Conservation (phyloP, 92 coral and sea anemone species). For the Diadumene lineata region DNA sequence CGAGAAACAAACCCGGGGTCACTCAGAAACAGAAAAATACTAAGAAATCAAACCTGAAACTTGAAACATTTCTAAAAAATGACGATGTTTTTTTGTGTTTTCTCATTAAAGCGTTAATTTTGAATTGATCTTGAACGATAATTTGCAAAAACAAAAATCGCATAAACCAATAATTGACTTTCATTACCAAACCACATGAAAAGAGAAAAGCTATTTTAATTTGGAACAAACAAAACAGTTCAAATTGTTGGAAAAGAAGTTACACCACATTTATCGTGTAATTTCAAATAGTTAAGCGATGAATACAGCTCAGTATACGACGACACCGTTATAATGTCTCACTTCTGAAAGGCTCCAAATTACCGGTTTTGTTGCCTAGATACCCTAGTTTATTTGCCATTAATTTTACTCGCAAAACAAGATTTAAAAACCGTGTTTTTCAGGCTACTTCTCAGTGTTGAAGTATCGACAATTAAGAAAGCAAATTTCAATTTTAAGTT, state of each 20-base stretch:
- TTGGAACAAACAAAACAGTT: not conserved
- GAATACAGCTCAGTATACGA: conserved; percentile 2
- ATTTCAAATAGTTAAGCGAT: not conserved
- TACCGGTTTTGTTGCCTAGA: conserved; percentile 13
- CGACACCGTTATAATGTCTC: not conserved
- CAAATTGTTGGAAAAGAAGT: not conserved
- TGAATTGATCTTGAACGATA: conserved; percentile 2
- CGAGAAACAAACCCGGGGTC: not conserved
- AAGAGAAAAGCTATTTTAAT: not conserved
- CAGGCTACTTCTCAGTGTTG: not conserved
- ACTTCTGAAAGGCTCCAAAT: not conserved
- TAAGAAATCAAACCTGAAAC: not conserved
- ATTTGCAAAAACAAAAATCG: conserved; percentile 5
- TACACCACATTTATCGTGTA: not conserved
- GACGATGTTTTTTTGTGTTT: conserved; percentile 4
- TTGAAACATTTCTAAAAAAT: conserved; percentile 12
- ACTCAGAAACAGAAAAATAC: not conserved
- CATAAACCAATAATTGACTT: not conserved
- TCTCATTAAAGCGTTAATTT: not conserved
- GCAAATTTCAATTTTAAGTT: not conserved
- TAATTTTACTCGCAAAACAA: not conserved
- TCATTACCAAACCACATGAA: not conserved
- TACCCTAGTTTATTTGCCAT: not conserved
- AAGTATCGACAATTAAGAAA: not conserved
- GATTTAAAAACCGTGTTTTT: not conserved